Evolutionary conservation across 1,140 invertebrate species (phyloP), one percentile per base, ranked within the genome.

Genomic region (Popillia japonica): DNA sequence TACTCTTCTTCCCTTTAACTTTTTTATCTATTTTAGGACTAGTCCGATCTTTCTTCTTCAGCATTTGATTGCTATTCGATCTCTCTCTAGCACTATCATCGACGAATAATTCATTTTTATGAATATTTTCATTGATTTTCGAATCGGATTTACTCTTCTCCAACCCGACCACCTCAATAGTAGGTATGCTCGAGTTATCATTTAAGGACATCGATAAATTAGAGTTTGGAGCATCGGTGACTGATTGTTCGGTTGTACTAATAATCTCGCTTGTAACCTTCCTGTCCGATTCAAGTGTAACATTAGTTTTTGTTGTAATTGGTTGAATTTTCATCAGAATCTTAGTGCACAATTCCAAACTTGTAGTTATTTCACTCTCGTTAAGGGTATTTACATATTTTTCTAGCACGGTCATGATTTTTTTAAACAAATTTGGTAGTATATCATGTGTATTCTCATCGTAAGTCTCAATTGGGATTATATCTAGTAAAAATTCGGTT

Each of bases 401-500:
- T 0, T 90, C 91, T 11, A 95, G 84, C 78, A 91, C 89, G 75
- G 87, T 88, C 3, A 91, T 89, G 42, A 96, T 90, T 78, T 92
- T 89, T 61, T 91, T 87, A 82, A 96, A 92, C 55, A 96, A 88
- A 77, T 91, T 90, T 6, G 94, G 95, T 11, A 96, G 85, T 84
- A 95, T 93, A 79, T 95, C 92, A 6, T 93, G 92, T n/a, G 94
- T 92, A 11, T 92, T 95, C 82, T 96, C 94, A 40, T 91, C 88
- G 82, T 93, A 95, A 34, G 94, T 93, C 84, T 96, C 95, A 72
- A 95, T 87, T 0, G 94, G 93, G 0, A 96, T 91, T 6, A 93
- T 92, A 79, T 96, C 94, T 68, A 97, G 84, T 0, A 97, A 87
- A 84, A 96, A 96, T 84, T 94, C 92, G 7, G 93, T 92, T 1